These are phyloP conservation scores for Sipunculus nudus DNA, from an alignment of 2,888 invertebrate genomes.

Conservation along the genomic window DNA sequence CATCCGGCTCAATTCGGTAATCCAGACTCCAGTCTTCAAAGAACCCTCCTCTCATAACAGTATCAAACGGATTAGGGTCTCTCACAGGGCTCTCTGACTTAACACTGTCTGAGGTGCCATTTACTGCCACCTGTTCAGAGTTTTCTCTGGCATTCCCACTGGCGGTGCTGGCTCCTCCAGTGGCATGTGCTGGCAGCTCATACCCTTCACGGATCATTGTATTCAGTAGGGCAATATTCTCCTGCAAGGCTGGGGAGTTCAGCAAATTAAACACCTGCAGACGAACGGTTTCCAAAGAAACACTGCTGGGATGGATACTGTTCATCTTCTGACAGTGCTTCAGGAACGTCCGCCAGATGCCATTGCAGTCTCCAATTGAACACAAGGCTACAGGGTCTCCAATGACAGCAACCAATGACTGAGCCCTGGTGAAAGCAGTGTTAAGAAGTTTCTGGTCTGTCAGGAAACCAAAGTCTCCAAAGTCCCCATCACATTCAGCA, in stretches of 20 bases:
- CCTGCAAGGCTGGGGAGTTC: neutral
- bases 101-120: no score
- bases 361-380: slow-evolving; percentile 52
- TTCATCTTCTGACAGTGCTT: slow-evolving; percentile 58
- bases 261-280: slow-evolving; percentile 39
- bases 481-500: slow-evolving; percentile 47
- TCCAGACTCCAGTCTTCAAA: slow-evolving; percentile 43
- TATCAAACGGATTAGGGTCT: slow-evolving; percentile 9
- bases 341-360: slow-evolving; percentile 32
- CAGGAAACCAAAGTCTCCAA: slow-evolving; percentile 57
- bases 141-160: neutral
- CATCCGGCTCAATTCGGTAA: slow-evolving; percentile 43
- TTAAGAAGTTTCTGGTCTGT: slow-evolving; percentile 61
- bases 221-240: neutral
- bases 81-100: neutral
- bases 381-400: slow-evolving; percentile 58
- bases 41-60: slow-evolving; percentile 23
- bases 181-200: slow-evolving; percentile 13
- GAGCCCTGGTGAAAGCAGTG: slow-evolving; percentile 61
- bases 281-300: slow-evolving; percentile 49
- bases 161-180: neutral
- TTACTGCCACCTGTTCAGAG: no score
- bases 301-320: slow-evolving; percentile 48
- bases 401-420: slow-evolving; percentile 56
- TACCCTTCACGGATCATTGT: neutral